Base-by-base conservation (phyloP, 2,888 invertebrate species). In the Spisula subtruncata region DNA sequence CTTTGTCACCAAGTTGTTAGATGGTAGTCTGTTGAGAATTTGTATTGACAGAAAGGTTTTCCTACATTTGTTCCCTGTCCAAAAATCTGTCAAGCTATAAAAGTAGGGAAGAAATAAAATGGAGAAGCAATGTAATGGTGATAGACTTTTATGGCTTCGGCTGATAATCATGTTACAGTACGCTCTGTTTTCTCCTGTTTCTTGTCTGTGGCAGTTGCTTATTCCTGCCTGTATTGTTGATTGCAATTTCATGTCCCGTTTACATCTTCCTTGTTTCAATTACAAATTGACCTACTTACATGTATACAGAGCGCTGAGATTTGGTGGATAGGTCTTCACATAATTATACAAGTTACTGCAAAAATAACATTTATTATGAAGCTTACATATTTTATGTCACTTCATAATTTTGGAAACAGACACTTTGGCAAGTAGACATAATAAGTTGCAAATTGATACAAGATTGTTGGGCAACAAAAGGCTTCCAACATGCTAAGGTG, bases 131-230 rank as follows among this genome's bases (percentile, higher is more conserved):
- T 66, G 25, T 66, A n/a, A n/a, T 66, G 25, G 25, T 66, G n/a
- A 66, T 25, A 66, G 60, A 66, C 25, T 66, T 66, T 66, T n/a
- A 66, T 66, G 25, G 60, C 60, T 66, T 66, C 25, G n/a, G 60
- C 2, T 10, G 8, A 66, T 66, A 66, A 10, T 66, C 60, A 66
- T 5, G n/a, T 25, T 66, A 66, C 60, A n/a, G 60, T 60, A 54
- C 56, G 20, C n/a, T 41, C 41, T 41, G 25, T n/a, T 66, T 66
- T 66, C 25, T 25, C 12, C 25, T 25, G 60, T 25, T 66, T 66
- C 0, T 66, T 25, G 60, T 25, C 25, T n/a, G 6, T 10, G n/a
- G 10, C 12, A n/a, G 60, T 66, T 66, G 8, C n/a, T 66, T 66
- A 25, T 66, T 66, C 25, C 25, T 25, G 60, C 8, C 10, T 12